Percentiles rank a stretch among this genome's conserved stretches.
Evolutionary conservation across 2,888 invertebrate species (phyloP).

Genomic region (Phyllotreta cruciferae): DNA sequence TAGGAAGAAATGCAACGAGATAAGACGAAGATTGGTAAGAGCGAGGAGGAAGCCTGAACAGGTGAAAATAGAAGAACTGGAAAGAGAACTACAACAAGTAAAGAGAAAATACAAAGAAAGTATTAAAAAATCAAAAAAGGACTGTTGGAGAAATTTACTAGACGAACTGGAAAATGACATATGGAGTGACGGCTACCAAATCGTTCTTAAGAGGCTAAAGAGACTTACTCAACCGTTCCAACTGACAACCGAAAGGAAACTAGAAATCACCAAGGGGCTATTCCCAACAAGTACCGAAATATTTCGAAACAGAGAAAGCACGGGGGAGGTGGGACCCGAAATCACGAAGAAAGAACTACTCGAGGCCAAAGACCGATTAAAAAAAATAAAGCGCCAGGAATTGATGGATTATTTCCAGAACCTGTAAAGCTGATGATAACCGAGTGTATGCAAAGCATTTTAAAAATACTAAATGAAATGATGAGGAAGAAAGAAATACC

Average conservation of each 20-base stretch:
- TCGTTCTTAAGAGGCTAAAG: slow-evolving; percentile 15
- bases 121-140: not conserved
- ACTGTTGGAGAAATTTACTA: slow-evolving; percentile 12
- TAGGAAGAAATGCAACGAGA: no score
- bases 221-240: not conserved
- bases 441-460: not conserved
- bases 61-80: not conserved
- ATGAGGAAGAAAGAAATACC: slow-evolving; percentile 3
- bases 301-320: not conserved
- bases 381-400: slow-evolving; percentile 17
- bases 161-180: slow-evolving; percentile 26
- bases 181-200: slow-evolving; percentile 33
- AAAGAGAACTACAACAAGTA: slow-evolving; percentile 1
- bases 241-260: not conserved
- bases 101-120: slow-evolving; percentile 2
- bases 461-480: not conserved
- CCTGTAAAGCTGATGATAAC: not conserved
- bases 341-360: slow-evolving; percentile 15
- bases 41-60: no score
- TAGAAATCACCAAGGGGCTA: slow-evolving; percentile 9
- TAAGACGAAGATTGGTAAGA: no score
- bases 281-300: slow-evolving; percentile 2
- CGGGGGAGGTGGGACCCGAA: not conserved
- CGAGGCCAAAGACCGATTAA: slow-evolving; percentile 9
- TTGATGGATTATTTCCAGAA: slow-evolving; percentile 16